Evolutionary conservation across 2,113 vertebrate species (phyloP).

Genomic region (Rhea pennata): DNA sequence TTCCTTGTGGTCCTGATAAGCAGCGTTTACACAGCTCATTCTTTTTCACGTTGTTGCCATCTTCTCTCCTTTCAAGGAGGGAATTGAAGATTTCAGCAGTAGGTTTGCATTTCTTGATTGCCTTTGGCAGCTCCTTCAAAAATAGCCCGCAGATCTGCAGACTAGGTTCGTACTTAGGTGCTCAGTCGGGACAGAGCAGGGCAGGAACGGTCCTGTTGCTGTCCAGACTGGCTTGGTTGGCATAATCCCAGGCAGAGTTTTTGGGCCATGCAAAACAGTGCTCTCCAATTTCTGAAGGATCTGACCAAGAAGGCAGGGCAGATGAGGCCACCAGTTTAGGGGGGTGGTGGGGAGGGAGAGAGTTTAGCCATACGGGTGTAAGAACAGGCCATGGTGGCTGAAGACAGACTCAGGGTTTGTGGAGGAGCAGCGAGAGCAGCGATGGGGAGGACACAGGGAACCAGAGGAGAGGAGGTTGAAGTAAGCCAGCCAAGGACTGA

Average conservation of each 20-base stretch:
- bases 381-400: background rate
- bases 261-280: background rate
- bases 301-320: background rate
- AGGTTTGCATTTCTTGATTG: background rate
- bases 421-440: background rate
- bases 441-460: background rate
- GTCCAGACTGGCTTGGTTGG: background rate
- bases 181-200: background rate
- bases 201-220: background rate
- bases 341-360: background rate
- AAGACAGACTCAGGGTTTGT: background rate
- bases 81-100: background rate
- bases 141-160: background rate
- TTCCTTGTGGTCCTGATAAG: background rate
- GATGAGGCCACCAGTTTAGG: background rate
- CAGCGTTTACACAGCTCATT: background rate
- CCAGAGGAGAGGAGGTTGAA: background rate
- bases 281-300: background rate
- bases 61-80: background rate
- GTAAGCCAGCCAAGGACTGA: background rate
- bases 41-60: background rate
- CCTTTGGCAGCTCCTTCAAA: background rate
- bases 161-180: background rate
- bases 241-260: background rate
- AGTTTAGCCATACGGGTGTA: background rate